Evolutionary conservation across 2,888 invertebrate species (phyloP).

Genomic region (Andrena marginata): DNA sequence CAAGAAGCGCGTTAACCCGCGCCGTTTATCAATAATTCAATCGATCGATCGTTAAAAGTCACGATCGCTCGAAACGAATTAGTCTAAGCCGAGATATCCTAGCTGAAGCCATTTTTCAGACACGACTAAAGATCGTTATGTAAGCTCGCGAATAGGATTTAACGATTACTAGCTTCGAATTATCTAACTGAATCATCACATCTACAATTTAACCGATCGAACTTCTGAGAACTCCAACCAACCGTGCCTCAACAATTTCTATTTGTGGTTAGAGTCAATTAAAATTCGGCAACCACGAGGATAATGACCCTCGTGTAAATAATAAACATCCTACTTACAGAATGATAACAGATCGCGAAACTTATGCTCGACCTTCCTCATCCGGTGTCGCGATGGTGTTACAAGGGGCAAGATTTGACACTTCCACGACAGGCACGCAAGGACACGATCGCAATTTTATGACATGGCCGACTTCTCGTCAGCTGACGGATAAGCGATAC

Average conservation of each 20-base stretch:
- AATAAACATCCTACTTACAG: neutral
- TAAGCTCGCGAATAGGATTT: conserved; percentile 45
- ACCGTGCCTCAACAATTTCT: too few species aligned
- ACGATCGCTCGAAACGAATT: conserved; percentile 24
- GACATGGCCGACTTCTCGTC: conserved; percentile 60
- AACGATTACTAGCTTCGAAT: conserved; percentile 16
- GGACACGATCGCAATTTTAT: conserved; percentile 21
- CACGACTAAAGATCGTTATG: conserved; percentile 41
- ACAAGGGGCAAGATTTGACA: conserved; percentile 23
- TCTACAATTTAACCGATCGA: neutral
- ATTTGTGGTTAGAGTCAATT: neutral
- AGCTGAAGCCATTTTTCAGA: conserved; percentile 48
- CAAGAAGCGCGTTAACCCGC: neutral
- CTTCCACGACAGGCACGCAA: conserved; percentile 19
- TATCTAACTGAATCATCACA: neutral
- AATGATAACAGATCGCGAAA: neutral
- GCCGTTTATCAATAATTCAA: conserved; percentile 1
- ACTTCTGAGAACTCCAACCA: neutral
- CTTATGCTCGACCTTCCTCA: neutral
- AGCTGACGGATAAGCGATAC: conserved; percentile 61
- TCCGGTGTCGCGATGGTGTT: neutral
- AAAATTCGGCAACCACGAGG: neutral
- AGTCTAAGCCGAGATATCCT: conserved; percentile 25
- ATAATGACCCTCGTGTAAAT: neutral
- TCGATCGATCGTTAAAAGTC: neutral